These are phyloP conservation scores for Pampusana beccarii DNA, from an alignment of 2,113 vertebrate species.

Conservation along the genomic window DNA sequence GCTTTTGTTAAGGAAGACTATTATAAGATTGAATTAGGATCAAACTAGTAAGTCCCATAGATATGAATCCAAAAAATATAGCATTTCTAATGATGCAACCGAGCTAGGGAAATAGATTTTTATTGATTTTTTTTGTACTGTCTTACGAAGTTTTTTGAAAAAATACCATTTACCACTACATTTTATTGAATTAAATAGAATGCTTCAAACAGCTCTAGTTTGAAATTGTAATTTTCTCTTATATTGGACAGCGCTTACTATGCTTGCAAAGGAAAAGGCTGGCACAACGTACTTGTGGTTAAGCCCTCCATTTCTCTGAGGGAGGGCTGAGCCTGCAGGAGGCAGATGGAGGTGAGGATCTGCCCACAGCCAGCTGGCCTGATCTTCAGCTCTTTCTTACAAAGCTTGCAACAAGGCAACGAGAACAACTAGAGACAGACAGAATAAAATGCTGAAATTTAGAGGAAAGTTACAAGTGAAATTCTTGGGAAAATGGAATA, in stretches of 20 bases:
- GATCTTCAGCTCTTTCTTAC: background rate
- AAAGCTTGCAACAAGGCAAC: background rate
- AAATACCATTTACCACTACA: background rate
- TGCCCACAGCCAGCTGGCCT: background rate
- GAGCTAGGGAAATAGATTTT: constrained; percentile 2
- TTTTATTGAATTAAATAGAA: constrained; percentile 27
- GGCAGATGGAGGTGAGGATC: background rate
- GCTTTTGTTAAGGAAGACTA: background rate
- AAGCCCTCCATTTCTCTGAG: background rate
- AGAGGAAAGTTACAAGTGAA: background rate
- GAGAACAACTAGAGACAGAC: background rate
- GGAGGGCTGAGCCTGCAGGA: background rate
- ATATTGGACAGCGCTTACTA: rapidly evolving
- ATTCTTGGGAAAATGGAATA: background rate
- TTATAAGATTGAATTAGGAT: background rate
- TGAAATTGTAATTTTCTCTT: background rate
- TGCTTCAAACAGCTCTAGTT: background rate
- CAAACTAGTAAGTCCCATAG: background rate
- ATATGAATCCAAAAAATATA: background rate
- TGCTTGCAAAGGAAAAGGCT: background rate
- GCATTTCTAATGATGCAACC: background rate
- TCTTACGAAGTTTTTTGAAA: background rate
- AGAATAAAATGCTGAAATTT: background rate
- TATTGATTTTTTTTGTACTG: background rate
- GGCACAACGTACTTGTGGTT: background rate